Evolutionary conservation across 2,113 vertebrate species (phyloP), one percentile per base, ranked within the genome.

Genomic region (Pterocles gutturalis): DNA sequence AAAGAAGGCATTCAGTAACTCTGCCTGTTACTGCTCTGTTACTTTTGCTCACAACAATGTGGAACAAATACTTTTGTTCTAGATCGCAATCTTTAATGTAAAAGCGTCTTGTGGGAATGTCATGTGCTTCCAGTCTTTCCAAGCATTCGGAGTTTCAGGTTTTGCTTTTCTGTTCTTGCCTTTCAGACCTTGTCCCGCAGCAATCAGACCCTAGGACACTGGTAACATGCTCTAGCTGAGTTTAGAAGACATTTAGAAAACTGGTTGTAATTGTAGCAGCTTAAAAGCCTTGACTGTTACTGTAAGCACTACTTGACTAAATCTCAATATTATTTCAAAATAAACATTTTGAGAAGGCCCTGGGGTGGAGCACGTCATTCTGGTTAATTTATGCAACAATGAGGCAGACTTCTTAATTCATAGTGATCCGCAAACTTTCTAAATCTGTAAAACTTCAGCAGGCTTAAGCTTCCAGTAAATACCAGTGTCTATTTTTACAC

Each of bases 401-500:
- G 7, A 82, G 49, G 41, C 36, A 92, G 60, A 28, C 48, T 81
- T 90, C 96, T 96, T 78, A 90, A 97, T 67, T 96, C 93, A 88
- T 75, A 90, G 76, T 28, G 54, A 96, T 90, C 83, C 75, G 72
- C 9, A 31, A 97, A 97, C 86, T 96, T 97, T 96, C 80, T 96
- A 93, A 94, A 94, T 96, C 93, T 92, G 87, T 90, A 77, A 85
- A 96, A 91, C 28, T 94, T 95, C 86, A 86, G 21, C 70, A 80
- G 43, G 28, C 73, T 87, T 89, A 71, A 73, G 75, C 76, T 97
- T 75, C 91, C 87, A 77, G 28, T 88, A 96, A 96, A 96, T 67
- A 84, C 72, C 84, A 93, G 55, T 12, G 82, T 89, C 95, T 95
- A 81, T 96, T 97, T 98, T 97, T 94, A 94, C 18, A n/a, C 33